These are phyloP conservation scores for Sebastes diploproa DNA, from an alignment of 2,797 vertebrate genomes.

Conservation along the genomic window DNA sequence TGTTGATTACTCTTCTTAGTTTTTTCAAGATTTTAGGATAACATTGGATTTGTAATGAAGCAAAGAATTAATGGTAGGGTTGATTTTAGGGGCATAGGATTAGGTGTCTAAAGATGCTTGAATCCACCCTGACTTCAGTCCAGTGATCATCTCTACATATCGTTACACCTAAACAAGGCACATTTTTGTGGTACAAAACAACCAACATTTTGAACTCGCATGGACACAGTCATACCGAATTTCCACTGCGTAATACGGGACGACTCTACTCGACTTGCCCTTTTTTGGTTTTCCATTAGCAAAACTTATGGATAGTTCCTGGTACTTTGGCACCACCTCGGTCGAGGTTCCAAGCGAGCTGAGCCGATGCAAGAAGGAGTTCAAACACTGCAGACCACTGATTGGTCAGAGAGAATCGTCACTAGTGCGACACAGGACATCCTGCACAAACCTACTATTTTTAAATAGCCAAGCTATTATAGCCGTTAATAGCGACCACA, in stretches of 20 bases:
- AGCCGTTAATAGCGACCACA: too few species aligned
- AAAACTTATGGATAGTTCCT: not conserved
- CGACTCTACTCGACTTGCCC: not conserved
- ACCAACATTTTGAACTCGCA: not conserved
- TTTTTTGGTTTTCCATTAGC: not conserved
- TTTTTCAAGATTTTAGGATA: not conserved
- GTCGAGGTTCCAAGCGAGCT: not conserved
- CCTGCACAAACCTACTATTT: not conserved
- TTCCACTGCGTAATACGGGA: rapidly evolving
- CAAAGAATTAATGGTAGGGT: not conserved
- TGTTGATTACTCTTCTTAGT: conserved; percentile 26
- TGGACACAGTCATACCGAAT: too few species aligned
- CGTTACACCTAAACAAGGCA: too few species aligned
- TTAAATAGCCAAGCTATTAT: too few species aligned
- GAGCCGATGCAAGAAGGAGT: not conserved
- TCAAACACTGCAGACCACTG: not conserved
- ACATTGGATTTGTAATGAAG: not conserved
- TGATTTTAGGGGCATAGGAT: not conserved
- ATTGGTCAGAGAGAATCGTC: not conserved
- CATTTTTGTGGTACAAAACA: not conserved
- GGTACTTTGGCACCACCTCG: too few species aligned
- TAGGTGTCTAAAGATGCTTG: too few species aligned
- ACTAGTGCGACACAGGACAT: rapidly evolving
- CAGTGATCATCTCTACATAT: too few species aligned
- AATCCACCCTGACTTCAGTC: too few species aligned